Conservation (phyloP, 2,888 invertebrate genomes). For the Plutella xylostella region DNA sequence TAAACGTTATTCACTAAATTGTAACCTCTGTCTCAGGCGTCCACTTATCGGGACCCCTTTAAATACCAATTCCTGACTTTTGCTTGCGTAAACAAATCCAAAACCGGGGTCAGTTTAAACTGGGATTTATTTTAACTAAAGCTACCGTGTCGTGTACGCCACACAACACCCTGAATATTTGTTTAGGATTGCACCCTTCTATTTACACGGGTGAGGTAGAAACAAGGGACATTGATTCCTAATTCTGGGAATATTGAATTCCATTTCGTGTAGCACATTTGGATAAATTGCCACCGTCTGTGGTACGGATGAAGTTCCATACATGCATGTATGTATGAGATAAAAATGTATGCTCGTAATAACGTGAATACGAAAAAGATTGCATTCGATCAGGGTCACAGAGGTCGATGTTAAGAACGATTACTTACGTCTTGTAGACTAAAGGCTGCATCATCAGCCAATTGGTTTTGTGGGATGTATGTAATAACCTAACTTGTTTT, state of each 20-base stretch:
- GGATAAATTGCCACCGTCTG: constrained; percentile 22
- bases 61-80: no score
- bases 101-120: constrained; percentile 14
- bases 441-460: no score
- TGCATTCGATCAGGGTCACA: no score
- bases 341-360: no score
- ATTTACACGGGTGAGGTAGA: constrained; percentile 38
- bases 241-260: constrained; percentile 25
- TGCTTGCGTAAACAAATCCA: no score
- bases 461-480: no score
- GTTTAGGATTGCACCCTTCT: constrained; percentile 58
- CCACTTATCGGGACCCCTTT: constrained; percentile 21
- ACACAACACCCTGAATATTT: constrained; percentile 51
- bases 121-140: constrained; percentile 24
- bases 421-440: no score
- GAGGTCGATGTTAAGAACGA: no score
- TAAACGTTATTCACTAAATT: no score
- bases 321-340: neutral
- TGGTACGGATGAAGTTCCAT: constrained; percentile 8
- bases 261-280: constrained; percentile 28
- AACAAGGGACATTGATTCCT: constrained; percentile 33
- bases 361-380: no score
- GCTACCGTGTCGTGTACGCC: constrained; percentile 3
- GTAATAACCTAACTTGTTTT: no score
- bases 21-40: constrained; percentile 29